Base-by-base conservation (phyloP, 64 coral and sea anemone species). In the Trachythela sp. region DNA sequence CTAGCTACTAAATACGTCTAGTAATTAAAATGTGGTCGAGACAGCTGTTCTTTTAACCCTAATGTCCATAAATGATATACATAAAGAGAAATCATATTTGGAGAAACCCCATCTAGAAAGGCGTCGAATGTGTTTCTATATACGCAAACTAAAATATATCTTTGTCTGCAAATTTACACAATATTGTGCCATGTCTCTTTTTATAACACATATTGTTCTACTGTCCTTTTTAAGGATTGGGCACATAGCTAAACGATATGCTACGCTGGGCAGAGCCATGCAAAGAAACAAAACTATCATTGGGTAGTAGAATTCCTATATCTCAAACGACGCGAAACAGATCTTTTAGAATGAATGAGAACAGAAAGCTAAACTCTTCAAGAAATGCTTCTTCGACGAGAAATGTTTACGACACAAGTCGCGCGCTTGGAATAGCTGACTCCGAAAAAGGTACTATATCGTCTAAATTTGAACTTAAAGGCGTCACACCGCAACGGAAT, bases 1-100 rank as follows among this genome's bases (percentile, higher is more conserved):
- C 42, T 11, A 11, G 42, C 42, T 45, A 45, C n/a, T n/a, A n/a
- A n/a, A 45, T 45, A 11, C 42, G 42, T 6, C 56, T 64, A 24
- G 24, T 59, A 59, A 64, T 64, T 64, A 64, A n/a, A 64, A 64
- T n/a, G 56, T 64, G 56, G 56, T 64, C 56, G 56, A 64, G 17
- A 27, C 56, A 64, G 56, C 0, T 64, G 56, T 20, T 52, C 15
- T 64, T n/a, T n/a, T 64, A n/a, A 64, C 18, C 2, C 18, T 64
- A 1, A 64, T n/a, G 56, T 64, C 22, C 2, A 20, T 64, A 22
- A 64, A 26, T 8, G 54, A 20, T 22, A 59, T 2, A 11, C 26
- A n/a, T 18, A 27, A 64, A 64, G 26, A 64, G 24, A 6, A 64
- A 64, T 8, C n/a, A n/a, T n/a, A n/a, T n/a, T n/a, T n/a, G n/a